Conservation (phyloP, 1,140 invertebrate species). For the Bombus confusus region DNA sequence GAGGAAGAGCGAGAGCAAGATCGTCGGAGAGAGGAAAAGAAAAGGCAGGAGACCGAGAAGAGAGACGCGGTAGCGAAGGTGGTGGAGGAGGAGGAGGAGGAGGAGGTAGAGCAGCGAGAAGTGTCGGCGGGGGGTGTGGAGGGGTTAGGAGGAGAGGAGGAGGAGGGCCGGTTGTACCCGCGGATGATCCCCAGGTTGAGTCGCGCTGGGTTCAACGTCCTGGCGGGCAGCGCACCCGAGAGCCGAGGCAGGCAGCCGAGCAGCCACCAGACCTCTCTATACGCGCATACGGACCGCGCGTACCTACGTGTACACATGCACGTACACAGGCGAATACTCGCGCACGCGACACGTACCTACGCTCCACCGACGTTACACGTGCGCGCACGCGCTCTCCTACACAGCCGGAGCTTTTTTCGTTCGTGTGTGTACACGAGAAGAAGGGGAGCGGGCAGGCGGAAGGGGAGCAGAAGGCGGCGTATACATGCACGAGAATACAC, state of each 20-base stretch:
- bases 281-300: conserved; percentile 22
- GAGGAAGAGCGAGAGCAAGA: background rate
- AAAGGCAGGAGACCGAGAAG: background rate
- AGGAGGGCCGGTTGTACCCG: conserved; percentile 70
- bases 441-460: background rate
- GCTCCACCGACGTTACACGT: conserved; percentile 25
- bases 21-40: background rate
- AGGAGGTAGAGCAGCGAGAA: background rate
- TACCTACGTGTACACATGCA: background rate
- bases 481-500: background rate
- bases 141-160: background rate
- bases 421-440: background rate
- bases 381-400: conserved; percentile 53
- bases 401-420: conserved; percentile 42
- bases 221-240: conserved; percentile 82
- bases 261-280: conserved; percentile 66
- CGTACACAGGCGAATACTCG: conserved; percentile 14
- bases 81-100: background rate
- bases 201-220: conserved; percentile 82
- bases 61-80: conserved; percentile 8
- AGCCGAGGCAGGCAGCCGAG: conserved; percentile 67
- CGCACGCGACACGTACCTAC: conserved; percentile 52
- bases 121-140: background rate
- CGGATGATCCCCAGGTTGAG: conserved; percentile 82
- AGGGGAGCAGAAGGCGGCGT: background rate